Percentiles rank a stretch among this genome's conserved stretches.
These are phyloP conservation scores for Rhysida immarginata DNA, from an alignment of 1,140 invertebrate genomes.

Conservation along the genomic window DNA sequence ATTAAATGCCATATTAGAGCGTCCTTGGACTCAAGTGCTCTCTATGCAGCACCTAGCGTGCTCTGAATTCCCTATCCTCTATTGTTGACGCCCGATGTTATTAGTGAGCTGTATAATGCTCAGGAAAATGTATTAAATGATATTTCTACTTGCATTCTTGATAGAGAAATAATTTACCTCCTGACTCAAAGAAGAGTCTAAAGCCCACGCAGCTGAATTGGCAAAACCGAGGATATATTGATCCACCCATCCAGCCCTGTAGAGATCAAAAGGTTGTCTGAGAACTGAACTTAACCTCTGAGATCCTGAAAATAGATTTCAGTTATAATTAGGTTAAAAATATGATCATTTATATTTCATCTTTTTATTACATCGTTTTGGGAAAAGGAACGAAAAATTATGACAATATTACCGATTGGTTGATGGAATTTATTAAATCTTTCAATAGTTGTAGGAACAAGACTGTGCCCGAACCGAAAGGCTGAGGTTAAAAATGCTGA, in stretches of 20 bases:
- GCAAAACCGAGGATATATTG: conserved; percentile 22
- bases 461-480: conserved; percentile 11
- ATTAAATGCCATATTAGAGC: too few relatives aligned
- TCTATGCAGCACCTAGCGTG: too few relatives aligned
- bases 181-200: conserved; percentile 21
- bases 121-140: too few relatives aligned
- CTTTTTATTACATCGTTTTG: too few relatives aligned
- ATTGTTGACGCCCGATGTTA: too few relatives aligned
- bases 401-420: conserved; percentile 4
- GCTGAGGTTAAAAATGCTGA: conserved; percentile 11
- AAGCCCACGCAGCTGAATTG: conserved; percentile 21
- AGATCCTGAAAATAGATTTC: conserved; percentile 9
- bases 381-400: too few relatives aligned
- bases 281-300: conserved; percentile 8
- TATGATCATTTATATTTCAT: too few relatives aligned
- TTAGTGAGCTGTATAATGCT: too few relatives aligned
- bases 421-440: conserved; percentile 12
- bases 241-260: conserved; percentile 23
- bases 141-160: too few relatives aligned
- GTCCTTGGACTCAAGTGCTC: too few relatives aligned
- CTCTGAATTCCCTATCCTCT: too few relatives aligned
- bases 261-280: conserved; percentile 22
- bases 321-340: too few relatives aligned
- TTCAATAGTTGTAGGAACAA: conserved; percentile 8
- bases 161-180: conserved; percentile 12